phyloP scores from a whole-genome alignment of 2,797 vertebrate genomes.

The Microctenopoma steveboyesi region DNA sequence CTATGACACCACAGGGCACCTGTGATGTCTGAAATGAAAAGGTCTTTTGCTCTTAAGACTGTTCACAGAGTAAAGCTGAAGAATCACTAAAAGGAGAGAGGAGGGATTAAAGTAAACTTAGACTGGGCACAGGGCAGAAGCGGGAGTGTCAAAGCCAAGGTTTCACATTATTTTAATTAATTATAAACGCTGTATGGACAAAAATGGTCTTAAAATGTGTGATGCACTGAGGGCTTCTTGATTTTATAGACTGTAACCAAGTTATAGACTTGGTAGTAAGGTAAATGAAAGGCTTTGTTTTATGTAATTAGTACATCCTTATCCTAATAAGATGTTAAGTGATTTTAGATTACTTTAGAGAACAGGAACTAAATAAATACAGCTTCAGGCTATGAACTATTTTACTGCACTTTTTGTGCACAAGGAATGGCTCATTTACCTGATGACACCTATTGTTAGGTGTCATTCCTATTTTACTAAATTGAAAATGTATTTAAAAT shows the following conservation, averaged over 20 bases:
- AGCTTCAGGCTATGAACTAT: not conserved
- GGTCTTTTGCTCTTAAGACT: constrained; percentile 4
- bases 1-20: constrained; percentile 33
- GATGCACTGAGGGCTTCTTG: not conserved
- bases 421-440: not conserved
- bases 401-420: not conserved
- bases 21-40: constrained; percentile 22
- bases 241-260: not conserved
- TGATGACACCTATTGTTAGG: not conserved
- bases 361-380: not conserved
- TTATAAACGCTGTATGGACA: not conserved
- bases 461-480: too few species aligned
- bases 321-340: not conserved
- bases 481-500: too few species aligned
- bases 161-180: too few species aligned
- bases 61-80: not conserved
- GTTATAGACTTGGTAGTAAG: not conserved
- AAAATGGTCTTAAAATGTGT: not conserved
- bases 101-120: not conserved
- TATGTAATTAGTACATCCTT: not conserved
- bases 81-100: not conserved
- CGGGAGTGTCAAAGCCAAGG: not conserved
- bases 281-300: not conserved
- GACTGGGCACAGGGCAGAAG: too few species aligned
- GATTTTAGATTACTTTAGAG: not conserved